These are phyloP conservation scores for Gasteruption jaculator DNA, from an alignment of 2,888 invertebrate genomes.

Conservation along the genomic window DNA sequence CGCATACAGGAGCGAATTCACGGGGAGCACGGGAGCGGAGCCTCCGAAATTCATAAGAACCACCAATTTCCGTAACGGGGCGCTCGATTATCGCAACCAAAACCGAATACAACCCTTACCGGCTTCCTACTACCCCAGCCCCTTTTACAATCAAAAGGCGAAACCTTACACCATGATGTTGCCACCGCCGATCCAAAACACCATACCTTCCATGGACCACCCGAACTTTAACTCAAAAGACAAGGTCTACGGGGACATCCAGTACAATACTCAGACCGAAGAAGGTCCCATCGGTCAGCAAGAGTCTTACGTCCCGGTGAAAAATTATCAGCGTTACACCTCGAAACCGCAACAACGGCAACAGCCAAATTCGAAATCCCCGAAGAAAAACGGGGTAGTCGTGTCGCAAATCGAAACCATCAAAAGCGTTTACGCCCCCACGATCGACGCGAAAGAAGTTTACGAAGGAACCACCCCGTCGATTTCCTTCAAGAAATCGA, in stretches of 20 bases:
- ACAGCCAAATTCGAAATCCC: conserved; percentile 13
- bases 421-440: conserved; percentile 24
- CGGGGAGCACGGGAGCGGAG: conserved; percentile 39
- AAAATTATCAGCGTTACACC: conserved; percentile 20
- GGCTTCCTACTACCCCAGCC: conserved; percentile 34
- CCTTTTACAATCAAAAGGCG: conserved; percentile 39
- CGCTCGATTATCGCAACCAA: conserved; percentile 31
- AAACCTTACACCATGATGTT: conserved; percentile 66
- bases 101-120: conserved; percentile 33
- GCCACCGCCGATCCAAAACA: conserved; percentile 59
- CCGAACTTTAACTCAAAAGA: conserved; percentile 22
- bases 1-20: conserved; percentile 31
- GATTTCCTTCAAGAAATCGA: conserved; percentile 61
- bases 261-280: conserved; percentile 35
- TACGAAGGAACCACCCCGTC: conserved; percentile 33
- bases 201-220: conserved; percentile 24
- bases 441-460: conserved; percentile 20
- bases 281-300: conserved; percentile 38
- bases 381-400: conserved; percentile 13
- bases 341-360: conserved; percentile 12
- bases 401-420: conserved; percentile 29
- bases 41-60: conserved; percentile 50
- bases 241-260: conserved; percentile 20
- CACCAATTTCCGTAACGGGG: conserved; percentile 32
- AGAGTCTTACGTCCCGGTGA: conserved; percentile 25